Evolutionary conservation across 2,888 invertebrate genomes (phyloP), one percentile per base, ranked within the genome.

Genomic region (Zhuqinia jingwanae): DNA sequence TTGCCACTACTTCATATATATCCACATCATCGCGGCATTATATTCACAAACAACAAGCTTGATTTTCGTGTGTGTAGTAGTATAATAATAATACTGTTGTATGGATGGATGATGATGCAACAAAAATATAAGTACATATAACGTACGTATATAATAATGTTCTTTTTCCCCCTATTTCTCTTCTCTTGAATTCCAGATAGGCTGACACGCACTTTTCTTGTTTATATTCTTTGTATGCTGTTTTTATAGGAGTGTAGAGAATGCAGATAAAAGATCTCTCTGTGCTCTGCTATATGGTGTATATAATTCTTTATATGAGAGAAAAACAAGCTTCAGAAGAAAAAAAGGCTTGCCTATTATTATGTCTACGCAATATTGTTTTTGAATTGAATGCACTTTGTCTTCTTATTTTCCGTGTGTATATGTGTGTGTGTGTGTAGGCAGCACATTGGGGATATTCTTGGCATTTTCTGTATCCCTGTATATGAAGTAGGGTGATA

Each of bases 171-270:
- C 56, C 15, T 77, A 60, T 60, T 20, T 58, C 42, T 10, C 15
- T 47, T 56, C 20, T 56, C 56, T 76, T 47, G 2, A 30, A 68
- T 58, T 68, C 68, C 84, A 84, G 83, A 82, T 82, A 83, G 85
- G 63, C 81, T 80, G 75, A 80, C 75, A 85, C 86, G 86, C 86
- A 86, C 85, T 86, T 86, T 86, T 76, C 85, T 79, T 75, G 78
- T 63, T 45, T 79, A 45, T 63, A 56, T 63, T 73, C n/a, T 10
- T 56, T 58, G 27, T 30, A 73, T 50, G 17, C 45, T 73, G 25
- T 17, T 2, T 2, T 20, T 22, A 6, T 30, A 63, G 2, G n/a
- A 25, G 20, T 30, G 25, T 11, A 11, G 11, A 10, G n/a, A 1
- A 75, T 68, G 36, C 17, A 20, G 65, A n/a, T 53, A 68, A 2